Evolutionary conservation across 1,140 invertebrate genomes (phyloP), one percentile per base, ranked within the genome.

Genomic region (Frieseomelitta varia): DNA sequence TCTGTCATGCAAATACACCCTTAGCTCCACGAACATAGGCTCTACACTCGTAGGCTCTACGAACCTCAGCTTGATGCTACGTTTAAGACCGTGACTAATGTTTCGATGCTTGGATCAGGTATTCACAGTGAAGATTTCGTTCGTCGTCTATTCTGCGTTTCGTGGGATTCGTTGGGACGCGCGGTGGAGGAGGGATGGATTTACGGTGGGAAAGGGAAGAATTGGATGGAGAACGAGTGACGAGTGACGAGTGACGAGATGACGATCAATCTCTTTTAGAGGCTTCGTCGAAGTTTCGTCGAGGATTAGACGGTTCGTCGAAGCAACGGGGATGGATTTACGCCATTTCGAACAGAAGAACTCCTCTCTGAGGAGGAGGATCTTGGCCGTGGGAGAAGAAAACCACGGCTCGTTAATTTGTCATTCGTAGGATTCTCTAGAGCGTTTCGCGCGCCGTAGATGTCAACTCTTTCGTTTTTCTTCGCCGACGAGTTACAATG

Each of bases 251-350:
- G 68, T 69, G 79, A 81, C 71, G 71, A 84, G 72, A 86, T 85
- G 75, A 75, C 87, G 75, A 90, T 90, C 88, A 89, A 90, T 92
- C 91, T 91, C 89, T 90, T 91, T 92, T 91, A 91, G 91, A 87
- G 86, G 88, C 79, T 85, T 91, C 87, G 81, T 86, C 79, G 75
- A 90, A 90, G 86, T 90, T 91, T 91, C 81, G 84, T 68, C 61
- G 84, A 85, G 90, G 89, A 91, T 91, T 91, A 90, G 88, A 77
- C 51, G 56, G 68, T 34, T 65, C 74, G 21, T 68, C 47, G 84
- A 85, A 69, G 75, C 61, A 56, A 56, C 15, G 24, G 67, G 71
- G 76, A 84, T 71, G 88, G 87, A 91, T 91, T 87, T 85, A 81
- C 74, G 76, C 72, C 80, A 65, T 87, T 81, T 79, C 79, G 80